Evolutionary conservation across 1,140 invertebrate genomes (phyloP).

Genomic region (Eueides isabella): DNA sequence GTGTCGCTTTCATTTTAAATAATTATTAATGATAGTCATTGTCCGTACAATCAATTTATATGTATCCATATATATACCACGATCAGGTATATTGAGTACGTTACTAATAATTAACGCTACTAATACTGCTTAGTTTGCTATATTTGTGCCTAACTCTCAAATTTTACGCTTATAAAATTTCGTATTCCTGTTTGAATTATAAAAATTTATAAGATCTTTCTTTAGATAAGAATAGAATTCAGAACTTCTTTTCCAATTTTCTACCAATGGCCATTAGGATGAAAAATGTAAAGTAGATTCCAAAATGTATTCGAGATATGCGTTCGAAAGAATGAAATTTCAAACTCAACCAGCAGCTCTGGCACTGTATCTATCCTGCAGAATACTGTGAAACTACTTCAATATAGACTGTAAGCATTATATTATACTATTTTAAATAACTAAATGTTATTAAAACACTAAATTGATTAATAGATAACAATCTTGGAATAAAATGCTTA

Average conservation of each 20-base stretch:
- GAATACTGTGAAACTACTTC: conserved; percentile 54
- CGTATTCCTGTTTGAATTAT: background rate
- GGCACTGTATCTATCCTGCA: conserved; percentile 46
- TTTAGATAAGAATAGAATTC: conserved; percentile 49
- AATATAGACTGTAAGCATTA: conserved; percentile 46
- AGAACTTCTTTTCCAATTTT: conserved; percentile 78
- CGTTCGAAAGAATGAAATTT: conserved; percentile 78
- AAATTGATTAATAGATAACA: too few relatives aligned
- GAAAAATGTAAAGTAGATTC: conserved; percentile 74
- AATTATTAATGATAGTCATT: conserved; percentile 32
- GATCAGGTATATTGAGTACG: too few relatives aligned
- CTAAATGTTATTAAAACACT: too few relatives aligned
- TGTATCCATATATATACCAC: too few relatives aligned
- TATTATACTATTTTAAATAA: background rate
- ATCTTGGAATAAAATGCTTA: too few relatives aligned
- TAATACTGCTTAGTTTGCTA: too few relatives aligned
- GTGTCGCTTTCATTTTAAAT: conserved; percentile 18
- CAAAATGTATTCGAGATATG: conserved; percentile 71
- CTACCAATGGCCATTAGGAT: conserved; percentile 74
- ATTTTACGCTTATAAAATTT: too few relatives aligned
- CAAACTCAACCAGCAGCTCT: conserved; percentile 65
- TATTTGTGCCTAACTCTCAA: too few relatives aligned
- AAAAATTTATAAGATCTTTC: background rate
- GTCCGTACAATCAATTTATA: background rate
- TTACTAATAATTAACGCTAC: too few relatives aligned